These are phyloP conservation scores for Petaurus breviceps DNA, from an alignment of 2,113 vertebrate genomes.

Conservation along the genomic window DNA sequence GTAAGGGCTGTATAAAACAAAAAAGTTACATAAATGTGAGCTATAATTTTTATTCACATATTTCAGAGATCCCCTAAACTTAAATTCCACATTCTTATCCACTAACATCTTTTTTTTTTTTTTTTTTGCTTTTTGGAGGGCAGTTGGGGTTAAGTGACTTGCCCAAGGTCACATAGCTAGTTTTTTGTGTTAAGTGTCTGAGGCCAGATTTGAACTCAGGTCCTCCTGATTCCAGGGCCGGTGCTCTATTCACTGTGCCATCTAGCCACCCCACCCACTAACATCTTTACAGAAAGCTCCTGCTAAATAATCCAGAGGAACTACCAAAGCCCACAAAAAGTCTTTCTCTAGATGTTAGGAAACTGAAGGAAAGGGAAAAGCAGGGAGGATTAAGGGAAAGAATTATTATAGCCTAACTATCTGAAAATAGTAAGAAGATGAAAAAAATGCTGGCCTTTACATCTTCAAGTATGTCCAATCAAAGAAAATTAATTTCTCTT, in stretches of 20 bases:
- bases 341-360: not conserved
- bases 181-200: too few species aligned
- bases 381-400: not conserved
- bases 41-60: not conserved
- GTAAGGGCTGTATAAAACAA: not conserved
- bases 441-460: not conserved
- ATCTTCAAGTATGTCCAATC: not conserved
- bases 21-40: not conserved
- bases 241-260: too few species aligned
- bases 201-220: too few species aligned
- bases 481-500: not conserved
- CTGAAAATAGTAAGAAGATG: not conserved
- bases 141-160: too few species aligned
- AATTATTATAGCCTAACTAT: not conserved
- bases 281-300: not conserved
- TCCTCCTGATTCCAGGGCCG: too few species aligned
- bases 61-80: not conserved
- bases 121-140: too few species aligned
- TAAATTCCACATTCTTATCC: not conserved
- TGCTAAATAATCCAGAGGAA: not conserved
- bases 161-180: too few species aligned
- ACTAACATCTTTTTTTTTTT: not conserved
- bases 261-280: not conserved
- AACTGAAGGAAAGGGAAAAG: not conserved
- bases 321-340: not conserved